These are phyloP conservation scores for Lithosia quadra DNA, from an alignment of 2,888 invertebrate species.

Conservation along the genomic window DNA sequence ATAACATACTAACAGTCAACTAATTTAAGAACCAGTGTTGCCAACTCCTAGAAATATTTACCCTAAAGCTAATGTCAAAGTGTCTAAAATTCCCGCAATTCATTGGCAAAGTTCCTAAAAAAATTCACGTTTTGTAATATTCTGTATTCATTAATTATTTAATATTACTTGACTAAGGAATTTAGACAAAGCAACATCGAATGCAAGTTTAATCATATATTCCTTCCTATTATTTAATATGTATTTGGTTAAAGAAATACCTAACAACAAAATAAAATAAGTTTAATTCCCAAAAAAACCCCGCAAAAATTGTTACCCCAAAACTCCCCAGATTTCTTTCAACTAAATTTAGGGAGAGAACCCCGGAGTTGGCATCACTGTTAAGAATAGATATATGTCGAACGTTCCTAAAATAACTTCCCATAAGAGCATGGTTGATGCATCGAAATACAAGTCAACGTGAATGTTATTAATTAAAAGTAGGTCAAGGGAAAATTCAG, in stretches of 20 bases:
- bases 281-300: neutral
- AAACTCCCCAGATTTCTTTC: neutral
- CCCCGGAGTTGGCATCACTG: neutral
- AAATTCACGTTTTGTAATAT: neutral
- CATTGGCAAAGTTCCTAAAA: neutral
- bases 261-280: no score
- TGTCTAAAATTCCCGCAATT: neutral
- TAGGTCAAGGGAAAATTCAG: slow-evolving; percentile 31
- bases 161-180: no score
- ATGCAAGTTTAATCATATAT: no score
- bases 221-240: no score
- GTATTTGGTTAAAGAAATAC: no score
- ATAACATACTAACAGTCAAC: no score
- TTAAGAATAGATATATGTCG: neutral
- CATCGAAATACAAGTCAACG: slow-evolving; percentile 16
- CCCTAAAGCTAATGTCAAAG: neutral
- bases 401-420: slow-evolving; percentile 1
- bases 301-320: neutral
- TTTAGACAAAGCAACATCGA: no score
- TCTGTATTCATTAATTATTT: neutral
- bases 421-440: slow-evolving; percentile 12
- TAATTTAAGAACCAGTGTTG: neutral
- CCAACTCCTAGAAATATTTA: neutral
- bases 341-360: neutral
- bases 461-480: slow-evolving; percentile 8